phyloP scores from a whole-genome alignment of 1,140 invertebrate genomes.

The Pseudomyrmex gracilis region DNA sequence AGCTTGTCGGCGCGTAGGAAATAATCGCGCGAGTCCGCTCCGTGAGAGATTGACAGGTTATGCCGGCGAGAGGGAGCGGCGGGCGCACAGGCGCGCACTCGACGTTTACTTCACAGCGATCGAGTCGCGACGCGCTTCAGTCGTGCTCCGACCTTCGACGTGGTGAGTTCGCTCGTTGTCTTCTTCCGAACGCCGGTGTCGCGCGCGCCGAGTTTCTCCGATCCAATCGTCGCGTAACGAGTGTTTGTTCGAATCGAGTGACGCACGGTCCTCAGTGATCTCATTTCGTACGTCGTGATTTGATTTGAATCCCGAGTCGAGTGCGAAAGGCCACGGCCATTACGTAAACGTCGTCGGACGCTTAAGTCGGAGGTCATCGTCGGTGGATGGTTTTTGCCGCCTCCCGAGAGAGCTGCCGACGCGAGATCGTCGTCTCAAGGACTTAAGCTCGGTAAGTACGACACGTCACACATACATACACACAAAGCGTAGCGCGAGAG shows the following conservation, averaged over 20 bases:
- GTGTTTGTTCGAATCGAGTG: constrained; percentile 16
- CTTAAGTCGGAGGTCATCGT: constrained; percentile 13
- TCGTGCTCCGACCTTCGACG: constrained; percentile 66
- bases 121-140: constrained; percentile 55
- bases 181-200: neutral
- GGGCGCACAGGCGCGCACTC: constrained; percentile 9
- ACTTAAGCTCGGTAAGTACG: constrained; percentile 61
- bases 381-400: constrained; percentile 23
- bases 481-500: neutral
- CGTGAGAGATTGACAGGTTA: constrained; percentile 55
- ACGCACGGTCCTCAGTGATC: neutral
- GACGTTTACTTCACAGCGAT: neutral
- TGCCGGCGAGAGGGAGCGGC: constrained; percentile 6
- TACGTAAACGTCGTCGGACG: constrained; percentile 50
- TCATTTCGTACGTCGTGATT: constrained; percentile 16
- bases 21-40: constrained; percentile 39
- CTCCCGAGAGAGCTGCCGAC: neutral
- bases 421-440: constrained; percentile 14
- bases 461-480: neutral
- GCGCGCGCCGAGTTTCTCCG: neutral
- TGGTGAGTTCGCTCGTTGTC: constrained; percentile 27
- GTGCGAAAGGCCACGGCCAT: constrained; percentile 51
- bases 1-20: constrained; percentile 39
- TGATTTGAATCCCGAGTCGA: neutral
- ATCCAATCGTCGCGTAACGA: neutral